phyloP scores from a whole-genome alignment of 2,113 vertebrate species.

The pig (Sus scrofa) region DNA sequence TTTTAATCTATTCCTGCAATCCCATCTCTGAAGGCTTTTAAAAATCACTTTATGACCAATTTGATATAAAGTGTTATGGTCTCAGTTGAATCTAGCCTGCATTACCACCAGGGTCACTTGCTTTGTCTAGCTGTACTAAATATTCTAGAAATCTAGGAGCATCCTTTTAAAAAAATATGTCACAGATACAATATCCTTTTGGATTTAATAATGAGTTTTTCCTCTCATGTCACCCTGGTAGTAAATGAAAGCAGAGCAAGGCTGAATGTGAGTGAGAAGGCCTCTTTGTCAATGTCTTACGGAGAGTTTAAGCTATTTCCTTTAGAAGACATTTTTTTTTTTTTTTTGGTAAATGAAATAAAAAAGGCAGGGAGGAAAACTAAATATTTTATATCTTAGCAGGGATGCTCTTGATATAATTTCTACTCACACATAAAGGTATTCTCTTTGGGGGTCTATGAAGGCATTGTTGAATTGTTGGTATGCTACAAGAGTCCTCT shows the following conservation, averaged over 20 bases:
- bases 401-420: neutral
- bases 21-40: constrained; percentile 69
- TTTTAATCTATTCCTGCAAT: constrained; percentile 84
- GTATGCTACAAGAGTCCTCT: neutral
- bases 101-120: neutral
- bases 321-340: constrained; percentile 18
- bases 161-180: constrained; percentile 36
- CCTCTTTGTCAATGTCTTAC: constrained; percentile 29
- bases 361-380: constrained; percentile 33
- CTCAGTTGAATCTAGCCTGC: neutral
- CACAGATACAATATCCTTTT: constrained; percentile 51
- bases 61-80: constrained; percentile 73
- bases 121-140: neutral
- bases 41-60: constrained; percentile 17
- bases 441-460: constrained; percentile 18
- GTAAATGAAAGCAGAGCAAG: constrained; percentile 18
- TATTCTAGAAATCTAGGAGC: neutral
- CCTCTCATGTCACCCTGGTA: neutral
- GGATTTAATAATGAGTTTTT: constrained; percentile 17
- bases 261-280: neutral
- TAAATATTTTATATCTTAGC: constrained; percentile 51
- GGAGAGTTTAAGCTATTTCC: constrained; percentile 28
- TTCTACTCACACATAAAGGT: neutral
- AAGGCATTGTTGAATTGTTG: constrained; percentile 33
- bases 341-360: constrained; percentile 31